Base-by-base conservation (phyloP, 2,797 vertebrate species). In the Thalassophryne amazonica region DNA sequence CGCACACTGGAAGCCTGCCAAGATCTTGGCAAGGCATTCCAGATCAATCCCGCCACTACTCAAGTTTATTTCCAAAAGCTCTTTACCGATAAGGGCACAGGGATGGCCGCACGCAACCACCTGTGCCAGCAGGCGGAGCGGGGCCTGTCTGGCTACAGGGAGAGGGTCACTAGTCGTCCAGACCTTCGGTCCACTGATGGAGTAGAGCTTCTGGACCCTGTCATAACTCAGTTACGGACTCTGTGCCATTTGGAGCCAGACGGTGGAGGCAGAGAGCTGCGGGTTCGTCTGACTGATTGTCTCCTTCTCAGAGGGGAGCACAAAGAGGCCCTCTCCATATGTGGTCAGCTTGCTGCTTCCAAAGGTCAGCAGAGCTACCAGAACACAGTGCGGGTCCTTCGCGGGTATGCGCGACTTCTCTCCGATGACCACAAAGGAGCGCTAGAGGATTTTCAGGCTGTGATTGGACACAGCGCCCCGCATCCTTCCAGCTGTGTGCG, bases 401-500 rank as follows among this genome's bases (percentile, higher is more conserved):
- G 91, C 1, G 97, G 96, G 7, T 97, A 95, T 71, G 93, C 94
- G 9, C 80, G 84, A 27, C 90, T 99, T 13, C 92, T 95, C 0
- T 25, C 63, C 1, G 90, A 91, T 1, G 85, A 94, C 39, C 76
- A 82, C 5, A 69, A 58, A 5, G 70, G 88, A 40, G 95, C 96
- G 3, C 69, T 92, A 46, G 89, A 90, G 55, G 95, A 97, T 81
- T 99, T 98, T 71, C 95, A 96, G 72, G 89, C 82, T 5, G 92
- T 96, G 34, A 88, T 99, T 1, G 94, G 93, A 64, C 92, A 93
- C 5, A 73, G 42, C 1, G 73, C 91, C 1, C 96, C 95, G 0
- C 95, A 96, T 13, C 92, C 93, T 0, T 84, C 62, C 49, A 94
- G 93, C 80, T 99, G 96, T 33, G 91, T 96, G 68, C 92, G 92